A percentile compares a stretch with the other conserved stretches of the same genome.
Conservation (phyloP, 2,113 vertebrate species). For the Neopipo cinnamomea region DNA sequence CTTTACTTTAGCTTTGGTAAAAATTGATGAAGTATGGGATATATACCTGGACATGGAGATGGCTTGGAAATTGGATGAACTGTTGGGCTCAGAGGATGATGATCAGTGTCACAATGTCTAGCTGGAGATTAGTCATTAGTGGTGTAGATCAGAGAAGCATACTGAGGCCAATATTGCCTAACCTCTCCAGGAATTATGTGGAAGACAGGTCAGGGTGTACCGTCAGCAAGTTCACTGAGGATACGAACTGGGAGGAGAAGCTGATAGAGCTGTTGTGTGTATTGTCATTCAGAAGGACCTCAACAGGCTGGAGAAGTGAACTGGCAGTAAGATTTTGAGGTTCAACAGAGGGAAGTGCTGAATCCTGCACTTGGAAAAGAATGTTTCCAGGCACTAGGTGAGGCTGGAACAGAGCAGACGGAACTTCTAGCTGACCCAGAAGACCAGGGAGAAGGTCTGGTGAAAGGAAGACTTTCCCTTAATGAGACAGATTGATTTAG, state of each 20-base stretch:
- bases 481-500: background rate
- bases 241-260: background rate
- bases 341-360: background rate
- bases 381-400: background rate
- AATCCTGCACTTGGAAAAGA: background rate
- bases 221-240: background rate
- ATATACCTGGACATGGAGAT: accelerated
- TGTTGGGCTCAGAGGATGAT: background rate
- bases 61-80: background rate
- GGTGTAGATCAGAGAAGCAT: too few relatives aligned
- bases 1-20: background rate
- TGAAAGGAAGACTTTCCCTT: background rate
- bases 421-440: background rate
- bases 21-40: background rate
- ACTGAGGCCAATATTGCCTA: background rate
- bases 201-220: background rate
- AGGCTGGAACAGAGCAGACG: background rate
- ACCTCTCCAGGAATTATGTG: background rate
- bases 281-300: background rate
- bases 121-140: background rate
- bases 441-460: background rate
- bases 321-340: background rate
- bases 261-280: background rate
- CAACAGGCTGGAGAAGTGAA: background rate
- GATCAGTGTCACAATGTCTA: background rate